Conservation (phyloP, 2,113 vertebrate genomes). For the Orycteropus afer region DNA sequence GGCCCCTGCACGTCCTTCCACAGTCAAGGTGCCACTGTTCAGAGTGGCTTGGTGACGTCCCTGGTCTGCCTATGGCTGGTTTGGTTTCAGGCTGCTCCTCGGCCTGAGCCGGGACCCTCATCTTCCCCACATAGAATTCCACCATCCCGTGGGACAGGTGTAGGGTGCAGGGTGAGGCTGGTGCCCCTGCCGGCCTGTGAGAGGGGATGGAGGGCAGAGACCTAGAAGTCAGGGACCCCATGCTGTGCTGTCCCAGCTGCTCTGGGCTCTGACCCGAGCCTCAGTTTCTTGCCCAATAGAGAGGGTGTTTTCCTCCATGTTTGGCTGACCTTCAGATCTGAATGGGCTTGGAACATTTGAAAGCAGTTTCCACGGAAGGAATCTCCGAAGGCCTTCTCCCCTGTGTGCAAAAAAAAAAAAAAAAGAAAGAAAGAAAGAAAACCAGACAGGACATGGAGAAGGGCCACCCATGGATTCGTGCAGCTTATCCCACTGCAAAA, state of each 20-base stretch:
- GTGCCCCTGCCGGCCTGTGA: fast-evolving
- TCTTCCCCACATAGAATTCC: fast-evolving
- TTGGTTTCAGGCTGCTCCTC: neutral
- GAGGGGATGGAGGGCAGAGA: neutral
- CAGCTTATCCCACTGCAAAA: fast-evolving
- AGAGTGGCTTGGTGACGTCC: fast-evolving
- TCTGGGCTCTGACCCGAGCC: fast-evolving
- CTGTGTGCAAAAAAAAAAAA: neutral
- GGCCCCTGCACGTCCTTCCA: fast-evolving
- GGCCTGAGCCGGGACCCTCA: neutral
- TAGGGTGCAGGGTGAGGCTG: neutral
- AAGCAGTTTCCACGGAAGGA: neutral
- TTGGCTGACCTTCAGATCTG: neutral
- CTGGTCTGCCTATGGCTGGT: neutral
- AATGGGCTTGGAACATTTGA: neutral
- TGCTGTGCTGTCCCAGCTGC: fast-evolving
- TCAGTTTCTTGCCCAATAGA: fast-evolving
- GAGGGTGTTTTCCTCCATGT: neutral
- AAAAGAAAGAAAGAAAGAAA: neutral
- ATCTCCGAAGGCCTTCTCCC: neutral
- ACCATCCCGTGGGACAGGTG: fast-evolving
- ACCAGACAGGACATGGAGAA: fast-evolving
- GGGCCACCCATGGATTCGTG: neutral
- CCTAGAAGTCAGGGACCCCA: fast-evolving
- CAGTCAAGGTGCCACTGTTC: fast-evolving